phyloP scores from a whole-genome alignment of 2,113 vertebrate species.

The Ceyx cyanopectus region DNA sequence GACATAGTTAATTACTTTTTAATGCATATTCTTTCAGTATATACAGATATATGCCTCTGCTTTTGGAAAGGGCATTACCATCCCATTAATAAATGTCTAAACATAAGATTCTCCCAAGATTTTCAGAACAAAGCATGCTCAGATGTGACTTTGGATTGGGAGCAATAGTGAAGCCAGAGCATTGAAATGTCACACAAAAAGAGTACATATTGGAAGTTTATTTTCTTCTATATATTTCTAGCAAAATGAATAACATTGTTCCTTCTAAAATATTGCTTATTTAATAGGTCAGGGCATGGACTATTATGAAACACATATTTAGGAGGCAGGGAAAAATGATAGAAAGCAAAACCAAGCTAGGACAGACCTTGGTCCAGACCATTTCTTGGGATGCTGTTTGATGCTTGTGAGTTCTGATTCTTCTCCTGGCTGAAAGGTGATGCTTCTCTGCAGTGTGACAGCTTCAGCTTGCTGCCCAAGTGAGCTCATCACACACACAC shows the following conservation, averaged over 20 bases:
- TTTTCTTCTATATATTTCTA: neutral
- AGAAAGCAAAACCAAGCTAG: neutral
- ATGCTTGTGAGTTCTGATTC: constrained; percentile 6
- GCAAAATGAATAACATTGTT: neutral
- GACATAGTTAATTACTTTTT: neutral
- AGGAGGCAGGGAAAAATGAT: neutral
- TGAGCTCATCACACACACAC: constrained; percentile 32
- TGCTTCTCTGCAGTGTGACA: constrained; percentile 5
- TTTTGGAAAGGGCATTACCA: neutral
- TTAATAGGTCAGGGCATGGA: neutral
- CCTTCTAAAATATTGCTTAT: neutral
- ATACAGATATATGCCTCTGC: neutral
- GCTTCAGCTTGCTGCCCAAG: constrained; percentile 46
- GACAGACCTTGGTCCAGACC: neutral
- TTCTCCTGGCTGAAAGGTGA: neutral
- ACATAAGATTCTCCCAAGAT: neutral
- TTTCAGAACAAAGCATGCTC: neutral
- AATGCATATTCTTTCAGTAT: neutral
- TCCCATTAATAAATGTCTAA: neutral
- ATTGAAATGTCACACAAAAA: neutral
- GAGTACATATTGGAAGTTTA: neutral
- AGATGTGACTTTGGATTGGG: neutral
- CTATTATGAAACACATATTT: neutral
- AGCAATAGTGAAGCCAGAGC: neutral
- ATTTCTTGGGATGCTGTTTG: neutral